Base-by-base conservation (phyloP, 2,888 invertebrate species). In the Drosophila merina region DNA sequence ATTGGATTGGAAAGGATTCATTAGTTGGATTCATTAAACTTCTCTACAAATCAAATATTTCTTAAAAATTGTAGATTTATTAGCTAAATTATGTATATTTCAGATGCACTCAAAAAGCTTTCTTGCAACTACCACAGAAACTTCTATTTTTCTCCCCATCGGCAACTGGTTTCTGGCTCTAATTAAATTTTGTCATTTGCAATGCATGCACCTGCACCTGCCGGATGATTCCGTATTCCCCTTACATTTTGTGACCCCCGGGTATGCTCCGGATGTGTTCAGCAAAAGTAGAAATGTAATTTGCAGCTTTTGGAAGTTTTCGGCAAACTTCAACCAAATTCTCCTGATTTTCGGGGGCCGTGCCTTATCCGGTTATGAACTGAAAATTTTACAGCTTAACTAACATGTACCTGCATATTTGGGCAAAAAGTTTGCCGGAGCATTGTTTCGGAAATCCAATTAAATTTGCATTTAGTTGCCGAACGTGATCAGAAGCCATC, bases 361-460 rank as follows among this genome's bases (percentile, higher is more conserved):
- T 20, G 50, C 38, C 36, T 71, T 63, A 59, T 40, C 52, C 31
- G 38, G 31, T 10, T 50, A 8, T 38, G 33, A 42, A 10, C 26
- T 36, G 38, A n/a, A 44, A 28, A 44, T 62, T 62, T 54, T 28
- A 10, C 64, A 54, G 54, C 38, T 58, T 66, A 45, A 47, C 57
- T 20, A 64, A 55, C 57, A 45, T 26, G 30, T 31, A 45, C 36
- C 50, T 52, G 54, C 12, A 62, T 28, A 40, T 50, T 63, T 40
- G 44, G 64, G 33, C 55, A 50, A 49, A 44, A 73, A 52, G 54
- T 76, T 76, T 67, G 28, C 30, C 42, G 36, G 14, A 20, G 44
- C 51, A 40, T 66, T 63, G 55, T 66, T 56, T 56, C 63, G 20
- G 10, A 55, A 75, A 84, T 74, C 57, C 73, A 81, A 86, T 86